phyloP scores from a whole-genome alignment of 2,797 vertebrate genomes.

The Myotis daubentonii region DNA sequence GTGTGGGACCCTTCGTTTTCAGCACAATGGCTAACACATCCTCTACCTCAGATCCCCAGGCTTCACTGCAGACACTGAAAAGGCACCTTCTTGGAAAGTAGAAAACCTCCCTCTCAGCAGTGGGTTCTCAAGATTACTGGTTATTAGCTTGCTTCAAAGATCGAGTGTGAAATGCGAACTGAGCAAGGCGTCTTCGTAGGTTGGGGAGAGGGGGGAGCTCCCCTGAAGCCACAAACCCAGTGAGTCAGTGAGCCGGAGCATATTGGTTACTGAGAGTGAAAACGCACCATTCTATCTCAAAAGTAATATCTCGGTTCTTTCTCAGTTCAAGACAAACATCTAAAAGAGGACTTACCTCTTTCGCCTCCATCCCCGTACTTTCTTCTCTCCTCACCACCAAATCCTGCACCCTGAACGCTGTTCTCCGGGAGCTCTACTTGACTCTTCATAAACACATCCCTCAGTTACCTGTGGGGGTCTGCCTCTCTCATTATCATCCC shows the following conservation, averaged over 20 bases:
- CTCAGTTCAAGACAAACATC: not conserved
- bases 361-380: not conserved
- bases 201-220: not conserved
- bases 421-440: not conserved
- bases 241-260: not conserved
- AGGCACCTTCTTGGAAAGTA: not conserved
- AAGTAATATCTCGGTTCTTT: not conserved
- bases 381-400: not conserved
- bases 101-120: not conserved
- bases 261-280: not conserved
- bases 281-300: not conserved
- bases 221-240: not conserved
- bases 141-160: not conserved
- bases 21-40: not conserved
- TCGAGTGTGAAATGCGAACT: not conserved
- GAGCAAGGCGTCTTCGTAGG: not conserved
- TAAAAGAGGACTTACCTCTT: not conserved
- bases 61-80: not conserved
- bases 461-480: not conserved
- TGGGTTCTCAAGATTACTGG: not conserved
- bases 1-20: not conserved
- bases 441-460: not conserved
- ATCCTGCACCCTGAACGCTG: not conserved
- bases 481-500: not conserved
- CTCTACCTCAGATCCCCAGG: not conserved